phyloP scores from a whole-genome alignment of 1,140 invertebrate genomes.

The Lucilia cuprina region DNA sequence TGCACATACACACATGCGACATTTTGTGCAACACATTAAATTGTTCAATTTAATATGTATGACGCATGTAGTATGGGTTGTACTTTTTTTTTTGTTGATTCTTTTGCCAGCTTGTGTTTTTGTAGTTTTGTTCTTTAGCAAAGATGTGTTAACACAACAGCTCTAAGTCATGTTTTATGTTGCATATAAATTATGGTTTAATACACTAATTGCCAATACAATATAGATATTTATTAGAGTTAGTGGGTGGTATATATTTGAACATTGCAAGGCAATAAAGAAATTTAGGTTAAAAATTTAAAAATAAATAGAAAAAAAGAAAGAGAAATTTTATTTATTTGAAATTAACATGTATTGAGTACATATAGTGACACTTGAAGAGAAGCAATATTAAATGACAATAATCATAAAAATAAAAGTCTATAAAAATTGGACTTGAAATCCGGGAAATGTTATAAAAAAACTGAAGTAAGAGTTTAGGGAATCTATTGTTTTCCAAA shows the following conservation, averaged over 20 bases:
- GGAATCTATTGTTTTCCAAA: too few species aligned
- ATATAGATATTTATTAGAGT: background rate
- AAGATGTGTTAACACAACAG: background rate
- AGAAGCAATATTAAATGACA: too few species aligned
- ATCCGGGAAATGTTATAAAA: too few species aligned
- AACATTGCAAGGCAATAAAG: background rate
- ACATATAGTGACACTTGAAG: too few species aligned
- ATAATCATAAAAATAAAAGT: too few species aligned
- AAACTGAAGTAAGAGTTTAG: too few species aligned
- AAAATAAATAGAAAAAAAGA: background rate
- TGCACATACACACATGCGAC: background rate
- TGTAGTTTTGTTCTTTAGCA: background rate
- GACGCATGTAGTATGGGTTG: background rate
- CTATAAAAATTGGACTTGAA: too few species aligned
- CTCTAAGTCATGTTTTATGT: background rate
- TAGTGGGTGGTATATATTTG: background rate
- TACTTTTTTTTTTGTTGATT: background rate
- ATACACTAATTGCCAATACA: background rate
- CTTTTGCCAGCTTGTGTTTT: background rate
- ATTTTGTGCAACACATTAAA: background rate
- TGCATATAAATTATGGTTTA: background rate
- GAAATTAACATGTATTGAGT: background rate
- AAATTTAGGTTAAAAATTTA: background rate
- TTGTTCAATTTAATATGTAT: background rate
- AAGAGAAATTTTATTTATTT: background rate